These are phyloP conservation scores for Drosophila fungiperda DNA, from an alignment of 2,888 invertebrate species.

Conservation along the genomic window DNA sequence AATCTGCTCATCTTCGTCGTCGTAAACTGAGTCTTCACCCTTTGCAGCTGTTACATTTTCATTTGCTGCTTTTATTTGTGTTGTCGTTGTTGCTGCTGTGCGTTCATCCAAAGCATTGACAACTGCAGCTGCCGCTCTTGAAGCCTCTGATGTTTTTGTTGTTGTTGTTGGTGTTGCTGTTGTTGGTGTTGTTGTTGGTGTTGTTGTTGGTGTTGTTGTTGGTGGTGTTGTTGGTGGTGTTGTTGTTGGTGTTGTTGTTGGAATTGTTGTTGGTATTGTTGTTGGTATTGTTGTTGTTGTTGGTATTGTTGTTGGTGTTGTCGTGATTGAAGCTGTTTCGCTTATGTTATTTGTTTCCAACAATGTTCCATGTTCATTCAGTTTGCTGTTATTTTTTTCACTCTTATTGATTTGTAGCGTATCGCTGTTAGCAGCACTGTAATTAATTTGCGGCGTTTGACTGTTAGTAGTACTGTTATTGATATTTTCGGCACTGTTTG, in stretches of 20 bases:
- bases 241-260: conserved; percentile 17
- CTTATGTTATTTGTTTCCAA: conserved; percentile 81
- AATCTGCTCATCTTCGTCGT: conserved; percentile 39
- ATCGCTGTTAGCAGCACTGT: conserved; percentile 28
- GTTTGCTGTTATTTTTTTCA: conserved; percentile 46
- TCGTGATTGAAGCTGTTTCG: conserved; percentile 62
- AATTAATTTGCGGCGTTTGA: conserved; percentile 24
- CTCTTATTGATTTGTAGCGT: conserved; percentile 32
- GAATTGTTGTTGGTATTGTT: no score
- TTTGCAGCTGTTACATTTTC: conserved; percentile 29
- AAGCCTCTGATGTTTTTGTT: conserved; percentile 15
- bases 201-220: conserved; percentile 30
- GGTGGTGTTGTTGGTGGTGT: conserved; percentile 27
- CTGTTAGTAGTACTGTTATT: conserved; percentile 39
- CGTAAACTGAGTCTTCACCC: conserved; percentile 19
- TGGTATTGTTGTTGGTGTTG: conserved; percentile 34
- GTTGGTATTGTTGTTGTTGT: conserved; percentile 14
- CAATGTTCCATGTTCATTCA: conserved; percentile 73
- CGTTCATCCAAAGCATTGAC: conserved; percentile 43
- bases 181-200: conserved; percentile 25
- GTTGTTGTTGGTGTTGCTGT: conserved; percentile 31
- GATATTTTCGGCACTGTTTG: conserved; percentile 32
- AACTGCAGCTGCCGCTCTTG: conserved; percentile 28
- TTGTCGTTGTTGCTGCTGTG: conserved; percentile 28
- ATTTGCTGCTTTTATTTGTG: conserved; percentile 14